Percentiles rank a stretch among this genome's conserved stretches.
These are phyloP conservation scores for Hesperophylax magnus DNA, from an alignment of 1,140 invertebrate species.

Conservation along the genomic window DNA sequence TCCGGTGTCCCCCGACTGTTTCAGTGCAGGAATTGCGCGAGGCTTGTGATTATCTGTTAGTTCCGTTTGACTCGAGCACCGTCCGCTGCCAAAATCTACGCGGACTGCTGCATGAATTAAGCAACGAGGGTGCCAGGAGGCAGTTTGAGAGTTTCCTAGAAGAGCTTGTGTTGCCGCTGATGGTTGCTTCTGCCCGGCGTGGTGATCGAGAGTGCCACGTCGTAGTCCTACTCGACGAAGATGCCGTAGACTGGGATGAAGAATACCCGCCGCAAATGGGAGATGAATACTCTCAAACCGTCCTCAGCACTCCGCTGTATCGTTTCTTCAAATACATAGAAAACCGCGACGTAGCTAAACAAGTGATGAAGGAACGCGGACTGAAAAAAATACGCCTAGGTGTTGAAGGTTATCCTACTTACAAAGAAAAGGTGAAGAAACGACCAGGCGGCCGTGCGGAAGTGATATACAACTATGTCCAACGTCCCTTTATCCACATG, in stretches of 20 bases:
- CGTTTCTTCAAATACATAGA: slow-evolving; percentile 99
- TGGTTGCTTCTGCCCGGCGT: slow-evolving; percentile 95
- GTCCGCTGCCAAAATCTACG: slow-evolving; percentile 89
- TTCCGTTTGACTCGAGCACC: slow-evolving; percentile 97
- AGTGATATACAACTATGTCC: slow-evolving; percentile 99
- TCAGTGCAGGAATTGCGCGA: slow-evolving; percentile 91
- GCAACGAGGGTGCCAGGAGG: slow-evolving; percentile 97
- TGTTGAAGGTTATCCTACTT: slow-evolving; percentile 99
- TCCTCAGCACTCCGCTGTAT: slow-evolving; percentile 93
- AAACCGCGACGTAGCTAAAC: slow-evolving; percentile 97
- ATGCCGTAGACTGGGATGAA: slow-evolving; percentile 97
- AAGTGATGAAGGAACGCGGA: slow-evolving; percentile 97
- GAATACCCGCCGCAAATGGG: slow-evolving; percentile 98
- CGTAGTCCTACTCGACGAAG: slow-evolving; percentile 95
- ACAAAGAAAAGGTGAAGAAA: slow-evolving; percentile 97
- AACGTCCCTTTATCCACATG: slow-evolving; percentile 99
- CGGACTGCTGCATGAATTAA: slow-evolving; percentile 96
- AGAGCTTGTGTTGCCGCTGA: slow-evolving; percentile 93
- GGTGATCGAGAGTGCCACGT: slow-evolving; percentile 93
- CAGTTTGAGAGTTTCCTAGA: slow-evolving; percentile 98
- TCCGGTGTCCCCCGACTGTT: slow-evolving; percentile 84
- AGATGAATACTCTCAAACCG: slow-evolving; percentile 95
- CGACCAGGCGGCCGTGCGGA: slow-evolving; percentile 92
- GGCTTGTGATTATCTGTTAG: slow-evolving; percentile 98
- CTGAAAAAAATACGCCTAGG: slow-evolving; percentile 99